Conservation (phyloP, 2,113 vertebrate species). For the Orientallactaga bullata region DNA sequence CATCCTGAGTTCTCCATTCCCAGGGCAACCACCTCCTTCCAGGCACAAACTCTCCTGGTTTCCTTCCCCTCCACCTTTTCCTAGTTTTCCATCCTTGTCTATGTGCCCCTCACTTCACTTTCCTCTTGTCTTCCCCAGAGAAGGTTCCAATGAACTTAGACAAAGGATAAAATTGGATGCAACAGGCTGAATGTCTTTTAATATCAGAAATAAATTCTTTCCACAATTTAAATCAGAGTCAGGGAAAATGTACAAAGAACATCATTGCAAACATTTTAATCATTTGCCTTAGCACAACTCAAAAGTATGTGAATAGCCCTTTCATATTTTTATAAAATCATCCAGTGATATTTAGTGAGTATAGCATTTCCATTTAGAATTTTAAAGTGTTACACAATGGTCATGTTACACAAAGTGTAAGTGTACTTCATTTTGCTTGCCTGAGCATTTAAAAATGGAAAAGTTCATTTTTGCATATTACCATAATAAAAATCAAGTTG, state of each 20-base stretch:
- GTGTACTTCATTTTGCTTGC: background rate
- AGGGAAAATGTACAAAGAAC: background rate
- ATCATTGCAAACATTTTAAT: background rate
- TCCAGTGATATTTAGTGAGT: background rate
- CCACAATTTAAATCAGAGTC: background rate
- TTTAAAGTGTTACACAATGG: background rate
- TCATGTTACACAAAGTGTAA: background rate
- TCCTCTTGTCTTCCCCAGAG: background rate
- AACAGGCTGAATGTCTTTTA: background rate
- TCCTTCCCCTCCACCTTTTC: background rate
- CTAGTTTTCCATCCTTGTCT: background rate
- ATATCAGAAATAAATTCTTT: background rate
- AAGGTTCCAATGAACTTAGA: background rate
- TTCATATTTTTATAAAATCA: background rate
- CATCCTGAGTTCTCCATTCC: accelerated
- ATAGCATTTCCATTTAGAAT: background rate
- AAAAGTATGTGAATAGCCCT: background rate
- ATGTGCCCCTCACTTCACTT: background rate
- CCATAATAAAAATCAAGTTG: background rate
- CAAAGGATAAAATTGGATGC: background rate
- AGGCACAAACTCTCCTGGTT: background rate
- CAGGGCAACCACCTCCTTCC: too few species aligned
- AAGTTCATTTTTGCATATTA: background rate
- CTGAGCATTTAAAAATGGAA: background rate
- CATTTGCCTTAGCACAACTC: background rate